These are phyloP conservation scores for Heteractis magnifica DNA, from an alignment of 92 coral and sea anemone genomes.

Conservation along the genomic window DNA sequence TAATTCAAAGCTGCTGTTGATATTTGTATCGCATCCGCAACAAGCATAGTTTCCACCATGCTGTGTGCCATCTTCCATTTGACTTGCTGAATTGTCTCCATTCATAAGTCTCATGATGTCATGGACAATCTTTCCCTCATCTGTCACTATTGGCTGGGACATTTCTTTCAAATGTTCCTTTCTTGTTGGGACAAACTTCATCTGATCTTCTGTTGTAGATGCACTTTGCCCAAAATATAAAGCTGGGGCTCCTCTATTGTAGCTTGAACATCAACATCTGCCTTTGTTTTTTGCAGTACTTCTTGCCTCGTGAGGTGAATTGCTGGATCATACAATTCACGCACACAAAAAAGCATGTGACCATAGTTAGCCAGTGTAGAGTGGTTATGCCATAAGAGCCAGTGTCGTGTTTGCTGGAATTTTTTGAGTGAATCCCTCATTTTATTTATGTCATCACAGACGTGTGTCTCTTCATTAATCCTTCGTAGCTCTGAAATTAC, in stretches of 20 bases:
- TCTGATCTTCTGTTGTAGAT: constrained; percentile 24
- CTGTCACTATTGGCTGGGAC: background rate
- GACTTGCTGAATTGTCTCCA: constrained; percentile 28
- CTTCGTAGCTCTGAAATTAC: constrained; percentile 10
- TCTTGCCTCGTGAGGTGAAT: constrained; percentile 21
- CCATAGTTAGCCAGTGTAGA: constrained; percentile 35
- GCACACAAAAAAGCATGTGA: constrained; percentile 27
- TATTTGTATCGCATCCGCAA: constrained; percentile 19
- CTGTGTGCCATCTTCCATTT: constrained; percentile 37
- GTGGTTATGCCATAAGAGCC: constrained; percentile 41
- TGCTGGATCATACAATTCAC: constrained; percentile 39
- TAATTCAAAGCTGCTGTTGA: constrained; percentile 6
- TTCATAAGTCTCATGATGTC: constrained; percentile 37
- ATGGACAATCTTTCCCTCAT: background rate
- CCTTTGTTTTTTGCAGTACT: background rate
- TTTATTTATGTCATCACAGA: background rate
- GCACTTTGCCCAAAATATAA: constrained; percentile 11
- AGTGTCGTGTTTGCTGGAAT: constrained; percentile 14
- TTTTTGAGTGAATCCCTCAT: constrained; percentile 6
- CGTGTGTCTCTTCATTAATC: constrained; percentile 43
- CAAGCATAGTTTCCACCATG: constrained; percentile 37
- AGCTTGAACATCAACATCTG: constrained; percentile 32
- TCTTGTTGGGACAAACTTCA: constrained; percentile 24
- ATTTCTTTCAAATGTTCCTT: constrained; percentile 19
- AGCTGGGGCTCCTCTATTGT: constrained; percentile 27